Conservation (phyloP, 2,797 vertebrate genomes). For the Erethizon dorsatum region DNA sequence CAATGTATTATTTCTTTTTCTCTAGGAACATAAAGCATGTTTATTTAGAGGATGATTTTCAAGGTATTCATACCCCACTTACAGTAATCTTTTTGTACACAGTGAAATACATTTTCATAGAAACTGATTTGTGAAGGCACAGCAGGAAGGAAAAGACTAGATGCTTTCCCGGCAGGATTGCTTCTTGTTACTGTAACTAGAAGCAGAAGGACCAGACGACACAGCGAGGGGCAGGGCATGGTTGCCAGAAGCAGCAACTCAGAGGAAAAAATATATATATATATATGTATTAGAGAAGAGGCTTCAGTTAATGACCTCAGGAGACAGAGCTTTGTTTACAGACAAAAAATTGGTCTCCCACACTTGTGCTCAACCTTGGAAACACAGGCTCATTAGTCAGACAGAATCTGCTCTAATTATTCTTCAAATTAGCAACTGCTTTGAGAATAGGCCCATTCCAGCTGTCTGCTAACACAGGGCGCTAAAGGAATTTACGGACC, state of each 20-base stretch:
- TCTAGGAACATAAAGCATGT: background rate
- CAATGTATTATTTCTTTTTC: constrained; percentile 17
- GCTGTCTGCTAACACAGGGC: background rate
- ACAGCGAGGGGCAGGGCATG: constrained; percentile 32
- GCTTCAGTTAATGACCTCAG: constrained; percentile 59
- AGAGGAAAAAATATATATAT: background rate
- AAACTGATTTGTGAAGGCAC: background rate
- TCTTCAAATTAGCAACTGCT: constrained; percentile 51
- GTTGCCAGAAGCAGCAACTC: constrained; percentile 7
- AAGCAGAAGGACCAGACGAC: constrained; percentile 20
- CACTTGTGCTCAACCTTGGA: constrained; percentile 64
- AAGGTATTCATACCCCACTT: background rate
- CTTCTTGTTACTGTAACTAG: constrained; percentile 48
- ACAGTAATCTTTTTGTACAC: background rate
- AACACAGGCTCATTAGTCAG: constrained; percentile 69
- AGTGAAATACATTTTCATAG: constrained; percentile 10
- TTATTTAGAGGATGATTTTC: constrained; percentile 17
- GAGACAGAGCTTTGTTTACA: constrained; percentile 68
- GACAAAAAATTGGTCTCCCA: constrained; percentile 41
- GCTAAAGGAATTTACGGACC: constrained; percentile 15
- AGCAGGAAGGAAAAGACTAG: background rate
- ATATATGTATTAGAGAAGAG: constrained; percentile 38
- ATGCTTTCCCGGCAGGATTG: constrained; percentile 24
- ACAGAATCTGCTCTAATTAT: constrained; percentile 62
- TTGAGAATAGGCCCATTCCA: background rate